Evolutionary conservation across 2,797 vertebrate species (phyloP).

Genomic region (Sebastiscus albofasciatus): DNA sequence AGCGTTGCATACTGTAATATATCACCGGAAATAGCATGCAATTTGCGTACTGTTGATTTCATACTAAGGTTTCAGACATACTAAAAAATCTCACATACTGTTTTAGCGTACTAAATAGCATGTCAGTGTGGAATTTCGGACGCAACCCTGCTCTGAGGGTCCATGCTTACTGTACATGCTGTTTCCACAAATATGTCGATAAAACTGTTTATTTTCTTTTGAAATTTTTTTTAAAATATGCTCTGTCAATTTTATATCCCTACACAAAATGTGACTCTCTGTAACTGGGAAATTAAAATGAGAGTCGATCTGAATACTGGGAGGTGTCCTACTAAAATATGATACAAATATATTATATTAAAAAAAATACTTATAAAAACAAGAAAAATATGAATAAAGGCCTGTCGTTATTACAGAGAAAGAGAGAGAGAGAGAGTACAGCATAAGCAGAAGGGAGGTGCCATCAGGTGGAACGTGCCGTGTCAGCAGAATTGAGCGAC

Average conservation of each 20-base stretch:
- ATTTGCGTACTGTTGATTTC: no score
- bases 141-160: not conserved
- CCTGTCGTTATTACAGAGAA: not conserved
- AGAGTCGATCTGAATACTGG: not conserved
- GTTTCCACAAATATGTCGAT: not conserved
- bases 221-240: not conserved
- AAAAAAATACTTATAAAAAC: not conserved
- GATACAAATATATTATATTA: not conserved
- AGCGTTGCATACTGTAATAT: no score
- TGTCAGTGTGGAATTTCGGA: no score
- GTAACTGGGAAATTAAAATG: no score
- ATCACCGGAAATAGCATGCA: no score
- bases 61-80: no score
- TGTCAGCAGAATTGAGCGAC: conserved; percentile 58
- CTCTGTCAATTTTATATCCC: not conserved
- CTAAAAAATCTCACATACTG: no score
- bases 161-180: not conserved
- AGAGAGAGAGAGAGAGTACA: not conserved
- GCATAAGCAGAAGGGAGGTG: conserved; percentile 12
- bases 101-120: no score
- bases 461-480: conserved; percentile 27
- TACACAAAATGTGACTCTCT: not conserved
- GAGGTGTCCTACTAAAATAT: not conserved
- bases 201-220: not conserved
- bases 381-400: not conserved